Evolutionary conservation across 2,113 vertebrate species (phyloP).

Genomic region (Clupea harengus): DNA sequence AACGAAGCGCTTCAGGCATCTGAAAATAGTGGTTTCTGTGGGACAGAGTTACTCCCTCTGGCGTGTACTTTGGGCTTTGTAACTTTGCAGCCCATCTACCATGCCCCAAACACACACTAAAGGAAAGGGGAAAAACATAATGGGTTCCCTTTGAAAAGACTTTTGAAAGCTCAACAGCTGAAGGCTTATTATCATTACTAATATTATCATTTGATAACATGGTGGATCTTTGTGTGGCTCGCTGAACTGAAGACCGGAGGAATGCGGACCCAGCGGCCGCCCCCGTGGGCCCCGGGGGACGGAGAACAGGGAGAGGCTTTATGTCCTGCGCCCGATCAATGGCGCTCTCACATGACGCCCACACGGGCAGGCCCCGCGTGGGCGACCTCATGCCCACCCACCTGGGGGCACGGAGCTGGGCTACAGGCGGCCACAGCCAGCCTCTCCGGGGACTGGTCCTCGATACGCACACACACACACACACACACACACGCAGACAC

Average conservation of each 20-base stretch:
- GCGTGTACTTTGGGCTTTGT: too few species aligned
- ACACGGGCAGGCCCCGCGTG: slow-evolving; percentile 56
- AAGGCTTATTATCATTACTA: too few species aligned
- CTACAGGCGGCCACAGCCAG: background rate
- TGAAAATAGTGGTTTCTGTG: too few species aligned
- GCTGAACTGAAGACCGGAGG: background rate
- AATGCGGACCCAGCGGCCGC: background rate
- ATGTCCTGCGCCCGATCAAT: slow-evolving; percentile 62
- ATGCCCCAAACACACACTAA: too few species aligned
- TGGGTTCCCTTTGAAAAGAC: too few species aligned
- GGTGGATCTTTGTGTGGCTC: background rate
- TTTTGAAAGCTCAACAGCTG: too few species aligned
- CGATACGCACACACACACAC: background rate
- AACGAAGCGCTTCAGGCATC: too few species aligned
- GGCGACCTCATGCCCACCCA: slow-evolving; percentile 54
- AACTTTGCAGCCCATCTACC: too few species aligned
- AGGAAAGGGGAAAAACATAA: too few species aligned
- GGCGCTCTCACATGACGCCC: slow-evolving; percentile 67
- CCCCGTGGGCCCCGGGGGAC: background rate
- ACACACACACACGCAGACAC: background rate
- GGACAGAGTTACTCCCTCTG: too few species aligned
- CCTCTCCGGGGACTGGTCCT: background rate
- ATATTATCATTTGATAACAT: background rate
- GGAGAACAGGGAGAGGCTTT: slow-evolving; percentile 60
- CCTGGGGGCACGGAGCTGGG: slow-evolving; percentile 1